Evolutionary conservation across 2,113 vertebrate species (phyloP).

Genomic region (Thalassoma bifasciatum): DNA sequence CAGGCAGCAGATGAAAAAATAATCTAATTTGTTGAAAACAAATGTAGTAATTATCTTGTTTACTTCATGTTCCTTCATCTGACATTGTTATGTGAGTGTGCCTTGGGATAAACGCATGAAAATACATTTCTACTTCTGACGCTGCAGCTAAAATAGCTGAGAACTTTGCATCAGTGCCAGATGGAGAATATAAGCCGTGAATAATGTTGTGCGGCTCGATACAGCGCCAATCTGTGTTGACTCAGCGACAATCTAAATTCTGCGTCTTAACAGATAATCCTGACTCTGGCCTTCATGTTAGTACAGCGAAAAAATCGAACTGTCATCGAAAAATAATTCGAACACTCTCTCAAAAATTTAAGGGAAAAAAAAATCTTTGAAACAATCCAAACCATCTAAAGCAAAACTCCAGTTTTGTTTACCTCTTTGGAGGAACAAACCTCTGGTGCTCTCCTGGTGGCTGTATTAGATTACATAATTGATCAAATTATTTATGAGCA

Average conservation of each 20-base stretch:
- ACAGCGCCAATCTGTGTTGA: constrained; percentile 61
- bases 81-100: constrained; percentile 54
- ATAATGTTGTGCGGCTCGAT: constrained; percentile 52
- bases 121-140: constrained; percentile 56
- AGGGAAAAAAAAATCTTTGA: background rate
- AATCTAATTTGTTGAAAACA: constrained; percentile 53
- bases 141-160: constrained; percentile 59
- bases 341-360: background rate
- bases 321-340: constrained; percentile 1
- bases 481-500: constrained; percentile 60
- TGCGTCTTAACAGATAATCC: constrained; percentile 53
- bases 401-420: background rate
- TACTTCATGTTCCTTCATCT: constrained; percentile 31
- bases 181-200: constrained; percentile 61
- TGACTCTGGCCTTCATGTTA: constrained; percentile 34
- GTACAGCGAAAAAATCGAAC: background rate
- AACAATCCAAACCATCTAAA: background rate
- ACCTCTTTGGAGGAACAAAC: background rate
- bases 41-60: constrained; percentile 67
- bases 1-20: constrained; percentile 25
- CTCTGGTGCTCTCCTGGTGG: constrained; percentile 13
- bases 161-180: constrained; percentile 65
- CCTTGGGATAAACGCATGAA: constrained; percentile 58
- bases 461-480: constrained; percentile 50
- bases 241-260: constrained; percentile 57